These are phyloP conservation scores for Zaprionus kolodkinae DNA, from an alignment of 1,140 invertebrate species.

Conservation along the genomic window DNA sequence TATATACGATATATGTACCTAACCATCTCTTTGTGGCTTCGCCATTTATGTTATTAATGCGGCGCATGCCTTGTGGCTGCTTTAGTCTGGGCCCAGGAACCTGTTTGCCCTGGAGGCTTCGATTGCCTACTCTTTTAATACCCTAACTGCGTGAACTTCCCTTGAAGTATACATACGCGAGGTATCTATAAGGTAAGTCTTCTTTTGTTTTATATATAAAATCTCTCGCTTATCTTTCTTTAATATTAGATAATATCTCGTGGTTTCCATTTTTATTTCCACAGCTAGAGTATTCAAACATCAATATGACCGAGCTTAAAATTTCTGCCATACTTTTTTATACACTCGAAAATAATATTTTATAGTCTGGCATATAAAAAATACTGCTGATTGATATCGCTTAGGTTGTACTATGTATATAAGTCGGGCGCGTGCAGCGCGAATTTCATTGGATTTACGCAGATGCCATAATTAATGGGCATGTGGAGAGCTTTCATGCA, in stretches of 20 bases:
- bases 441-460: constrained; percentile 70
- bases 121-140: constrained; percentile 23
- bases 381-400: constrained; percentile 73
- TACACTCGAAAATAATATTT: constrained; percentile 63
- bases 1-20: constrained; percentile 26
- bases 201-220: too few relatives aligned
- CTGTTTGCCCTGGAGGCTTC: constrained; percentile 59
- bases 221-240: too few relatives aligned
- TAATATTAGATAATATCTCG: neutral
- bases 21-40: constrained; percentile 48
- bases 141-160: neutral
- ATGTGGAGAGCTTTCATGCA: constrained; percentile 26
- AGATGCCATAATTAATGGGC: constrained; percentile 69
- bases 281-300: constrained; percentile 5
- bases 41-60: constrained; percentile 69
- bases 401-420: constrained; percentile 69
- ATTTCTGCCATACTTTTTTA: constrained; percentile 17
- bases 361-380: constrained; percentile 64
- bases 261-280: neutral
- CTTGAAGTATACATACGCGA: neutral
- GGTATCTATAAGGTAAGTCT: too few relatives aligned
- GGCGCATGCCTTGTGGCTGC: neutral
- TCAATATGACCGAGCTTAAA: neutral
- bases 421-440: constrained; percentile 56
- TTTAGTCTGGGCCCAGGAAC: constrained; percentile 36